Base-by-base conservation (phyloP, 2,888 invertebrate species). In the Drosophila algonquin region DNA sequence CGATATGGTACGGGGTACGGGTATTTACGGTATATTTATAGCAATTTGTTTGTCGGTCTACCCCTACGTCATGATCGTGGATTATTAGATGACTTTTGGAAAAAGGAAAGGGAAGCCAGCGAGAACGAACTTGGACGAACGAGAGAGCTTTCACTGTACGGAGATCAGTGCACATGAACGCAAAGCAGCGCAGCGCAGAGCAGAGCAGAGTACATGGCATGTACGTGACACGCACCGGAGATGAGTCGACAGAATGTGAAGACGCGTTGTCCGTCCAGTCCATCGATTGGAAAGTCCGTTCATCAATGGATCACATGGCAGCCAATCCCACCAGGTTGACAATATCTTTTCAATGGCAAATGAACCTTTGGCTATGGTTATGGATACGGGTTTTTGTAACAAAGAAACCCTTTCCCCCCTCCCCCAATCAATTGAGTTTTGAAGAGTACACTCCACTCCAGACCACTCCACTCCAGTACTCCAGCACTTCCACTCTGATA, bases 211-310 rank as follows among this genome's bases (percentile, higher is more conserved):
- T 12, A 14, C 7, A 9, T 24, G 24, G 24, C 51, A 14, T 40
- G 40, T n/a, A 21, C 55, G 45, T 58, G 58, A 52, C 51, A 46
- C 56, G 51, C 63, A 69, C 63, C 63, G 71, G 71, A 71, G 71
- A 70, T 71, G 71, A 71, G 45, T 71, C 12, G 63, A 21, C 71
- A 57, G 21, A 71, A 63, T 14, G 27, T 57, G 24, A 63, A 57
- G 30, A 8, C 47, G 45, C 63, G 35, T 67, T 51, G 48, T n/a
- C 35, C 30, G 10, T 32, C 21, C 24, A 4, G 24, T 24, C 32
- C 44, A 61, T 18, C 44, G 56, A 69, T 70, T 56, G 52, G 53
- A 69, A 68, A 70, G 70, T 53, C 46, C 44, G 9, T 27, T 27
- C 32, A 53, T 45, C 27, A 10, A 32, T 12, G 40, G 35, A 9